phyloP scores from a whole-genome alignment of 2,888 invertebrate species.

The Drosophila mettleri region DNA sequence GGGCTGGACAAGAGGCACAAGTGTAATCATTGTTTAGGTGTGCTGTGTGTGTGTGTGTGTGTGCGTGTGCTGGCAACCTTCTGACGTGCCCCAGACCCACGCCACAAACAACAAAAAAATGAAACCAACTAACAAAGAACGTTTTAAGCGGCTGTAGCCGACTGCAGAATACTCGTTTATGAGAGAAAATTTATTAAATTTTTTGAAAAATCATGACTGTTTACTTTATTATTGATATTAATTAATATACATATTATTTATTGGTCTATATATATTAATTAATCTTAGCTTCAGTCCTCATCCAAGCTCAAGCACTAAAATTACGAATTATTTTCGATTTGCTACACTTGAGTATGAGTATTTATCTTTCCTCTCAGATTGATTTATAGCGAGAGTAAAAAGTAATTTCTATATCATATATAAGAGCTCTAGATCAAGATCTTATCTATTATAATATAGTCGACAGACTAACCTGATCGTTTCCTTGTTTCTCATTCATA shows the following conservation, averaged over 20 bases:
- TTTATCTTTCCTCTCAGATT: too few relatives aligned
- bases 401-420: neutral
- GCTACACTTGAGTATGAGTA: too few relatives aligned
- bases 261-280: neutral
- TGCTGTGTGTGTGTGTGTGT: neutral
- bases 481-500: too few relatives aligned
- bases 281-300: too few relatives aligned
- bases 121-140: neutral
- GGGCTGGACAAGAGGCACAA: slow-evolving; percentile 51
- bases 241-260: neutral
- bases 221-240: neutral
- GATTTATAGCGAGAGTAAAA: too few relatives aligned
- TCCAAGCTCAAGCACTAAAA: too few relatives aligned
- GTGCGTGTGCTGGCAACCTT: slow-evolving; percentile 41
- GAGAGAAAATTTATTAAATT: neutral
- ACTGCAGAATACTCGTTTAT: neutral
- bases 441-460: too few relatives aligned
- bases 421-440: too few relatives aligned
- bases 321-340: too few relatives aligned
- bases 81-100: slow-evolving; percentile 75
- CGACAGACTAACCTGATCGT: too few relatives aligned
- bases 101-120: slow-evolving; percentile 45
- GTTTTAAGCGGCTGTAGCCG: neutral
- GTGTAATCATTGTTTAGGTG: slow-evolving; percentile 58
- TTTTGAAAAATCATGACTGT: too few relatives aligned